These are phyloP conservation scores for Leptestheria dahalacensis DNA, from an alignment of 1,140 invertebrate genomes.

Conservation along the genomic window DNA sequence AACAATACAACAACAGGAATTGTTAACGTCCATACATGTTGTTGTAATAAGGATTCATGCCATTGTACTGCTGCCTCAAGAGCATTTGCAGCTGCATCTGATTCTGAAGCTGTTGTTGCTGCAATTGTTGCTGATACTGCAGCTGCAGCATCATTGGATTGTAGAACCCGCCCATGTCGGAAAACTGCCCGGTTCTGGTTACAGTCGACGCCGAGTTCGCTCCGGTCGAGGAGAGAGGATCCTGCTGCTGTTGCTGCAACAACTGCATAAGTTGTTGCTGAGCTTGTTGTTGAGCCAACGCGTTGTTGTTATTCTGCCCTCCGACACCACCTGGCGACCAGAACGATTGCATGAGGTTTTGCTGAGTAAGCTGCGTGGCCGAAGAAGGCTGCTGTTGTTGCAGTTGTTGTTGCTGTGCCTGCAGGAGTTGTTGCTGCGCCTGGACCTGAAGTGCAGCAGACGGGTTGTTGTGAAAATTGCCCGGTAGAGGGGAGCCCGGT, in stretches of 20 bases:
- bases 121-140: not conserved
- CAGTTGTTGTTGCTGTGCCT: not conserved
- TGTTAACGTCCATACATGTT: not conserved
- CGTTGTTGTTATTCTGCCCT: not conserved
- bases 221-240: not conserved
- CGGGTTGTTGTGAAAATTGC: not conserved
- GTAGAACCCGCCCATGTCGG: not conserved
- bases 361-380: not conserved
- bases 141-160: not conserved
- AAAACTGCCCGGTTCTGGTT: not conserved
- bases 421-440: not conserved
- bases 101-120: not conserved
- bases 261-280: not conserved
- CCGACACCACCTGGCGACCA: no score
- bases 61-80: not conserved
- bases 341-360: not conserved
- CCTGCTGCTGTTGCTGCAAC: not conserved
- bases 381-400: not conserved
- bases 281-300: no score
- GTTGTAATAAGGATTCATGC: not conserved
- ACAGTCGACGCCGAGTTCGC: not conserved
- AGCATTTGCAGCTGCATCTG: constrained; percentile 3
- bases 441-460: not conserved
- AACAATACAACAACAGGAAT: no score
- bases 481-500: not conserved